These are phyloP conservation scores for Scopus umbretta DNA, from an alignment of 2,113 vertebrate species.

Conservation along the genomic window DNA sequence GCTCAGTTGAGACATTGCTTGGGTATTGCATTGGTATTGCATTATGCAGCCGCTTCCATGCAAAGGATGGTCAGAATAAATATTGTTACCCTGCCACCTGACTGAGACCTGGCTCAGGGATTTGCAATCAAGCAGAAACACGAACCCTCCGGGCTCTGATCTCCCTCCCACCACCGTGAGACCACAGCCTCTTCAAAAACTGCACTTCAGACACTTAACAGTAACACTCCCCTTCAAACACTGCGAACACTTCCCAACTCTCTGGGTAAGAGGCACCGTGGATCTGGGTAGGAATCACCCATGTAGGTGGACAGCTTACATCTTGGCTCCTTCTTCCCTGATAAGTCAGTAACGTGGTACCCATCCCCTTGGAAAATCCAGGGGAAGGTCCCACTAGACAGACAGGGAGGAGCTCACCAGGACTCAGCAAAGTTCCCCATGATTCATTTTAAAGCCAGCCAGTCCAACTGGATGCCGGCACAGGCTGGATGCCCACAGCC, in stretches of 20 bases:
- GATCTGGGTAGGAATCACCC: not conserved
- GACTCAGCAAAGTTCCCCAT: not conserved
- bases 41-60: not conserved
- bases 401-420: not conserved
- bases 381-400: not conserved
- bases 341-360: fast-evolving
- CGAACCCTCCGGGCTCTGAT: not conserved
- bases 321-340: not conserved
- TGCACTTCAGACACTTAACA: not conserved
- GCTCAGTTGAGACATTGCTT: not conserved
- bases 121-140: not conserved
- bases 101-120: not conserved
- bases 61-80: not conserved
- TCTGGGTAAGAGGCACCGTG: fast-evolving
- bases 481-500: not conserved
- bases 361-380: fast-evolving
- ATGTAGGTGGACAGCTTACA: fast-evolving
- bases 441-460: not conserved
- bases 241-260: fast-evolving
- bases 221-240: not conserved
- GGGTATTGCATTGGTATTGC: not conserved
- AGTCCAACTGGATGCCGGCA: not conserved
- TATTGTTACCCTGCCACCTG: not conserved
- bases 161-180: not conserved
- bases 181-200: not conserved